Base-by-base conservation (phyloP, 2,113 vertebrate species). In the Rhabdornis inornatus region DNA sequence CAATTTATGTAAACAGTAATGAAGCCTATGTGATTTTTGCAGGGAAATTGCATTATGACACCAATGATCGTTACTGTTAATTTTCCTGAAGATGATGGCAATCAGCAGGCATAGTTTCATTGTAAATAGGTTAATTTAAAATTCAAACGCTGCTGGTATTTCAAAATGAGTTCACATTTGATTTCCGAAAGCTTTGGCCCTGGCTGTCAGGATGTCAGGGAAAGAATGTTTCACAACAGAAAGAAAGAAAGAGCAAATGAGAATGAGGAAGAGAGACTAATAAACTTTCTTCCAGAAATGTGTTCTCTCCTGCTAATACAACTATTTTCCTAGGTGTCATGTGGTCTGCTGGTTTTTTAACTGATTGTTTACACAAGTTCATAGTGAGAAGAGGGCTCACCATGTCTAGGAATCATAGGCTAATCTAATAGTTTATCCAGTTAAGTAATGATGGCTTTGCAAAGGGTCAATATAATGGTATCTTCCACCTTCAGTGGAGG, bases 1-100 rank as follows among this genome's bases (percentile, higher is more conserved):
- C 98, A 98, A 98, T 98, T 98, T 98, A 98, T 98, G 98, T 98
- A 98, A 98, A 98, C 98, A 98, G 98, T 98, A 98, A 98, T 98
- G 98, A 98, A 98, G 97, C 96, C 97, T 98, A 98, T 98, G 97
- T 97, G 98, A 98, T 98, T 98, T 98, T 98, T 98, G 97, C 5
- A 31, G 95, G 97, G 98, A 98, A 98, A 98, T 98, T 98, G 97
- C 98, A 98, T 98, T 98, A 98, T 98, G 98, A 98, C 97, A 98
- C 97, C 98, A 98, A 98, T 97, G 98, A 98, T 98, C 97, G 94
- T 98, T 98, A 98, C 98, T 98, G 98, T 98, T 98, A 98, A 98
- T 98, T 98, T 98, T 98, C 98, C 97, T 98, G 98, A 98, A 98
- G 98, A 98, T 98, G 97, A 98, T 98, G 97, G 98, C 98, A 98